Conservation (phyloP, 2,888 invertebrate species). For the Pseudoips prasinana region DNA sequence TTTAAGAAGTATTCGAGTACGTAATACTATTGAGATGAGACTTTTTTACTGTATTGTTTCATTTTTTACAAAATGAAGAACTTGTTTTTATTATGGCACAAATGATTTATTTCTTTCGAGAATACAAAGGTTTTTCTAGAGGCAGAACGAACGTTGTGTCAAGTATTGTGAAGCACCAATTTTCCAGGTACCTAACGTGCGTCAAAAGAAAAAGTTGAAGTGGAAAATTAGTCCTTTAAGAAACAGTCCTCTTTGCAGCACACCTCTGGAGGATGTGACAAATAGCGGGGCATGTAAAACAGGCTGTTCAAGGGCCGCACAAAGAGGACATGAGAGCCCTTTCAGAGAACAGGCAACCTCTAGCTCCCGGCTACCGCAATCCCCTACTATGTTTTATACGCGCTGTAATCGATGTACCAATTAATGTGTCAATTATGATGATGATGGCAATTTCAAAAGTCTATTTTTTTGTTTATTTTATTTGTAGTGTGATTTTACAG, state of each 20-base stretch:
- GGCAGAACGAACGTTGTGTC: background rate
- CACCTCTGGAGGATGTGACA: conserved; percentile 35
- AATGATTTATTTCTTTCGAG: background rate
- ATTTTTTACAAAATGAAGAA: too few relatives aligned
- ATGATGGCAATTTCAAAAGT: conserved; percentile 22
- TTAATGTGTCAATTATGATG: conserved; percentile 14
- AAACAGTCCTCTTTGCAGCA: conserved; percentile 36
- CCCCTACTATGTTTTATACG: conserved; percentile 25
- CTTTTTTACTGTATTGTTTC: too few relatives aligned
- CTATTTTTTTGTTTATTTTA: conserved; percentile 30
- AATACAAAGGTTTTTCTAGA: background rate
- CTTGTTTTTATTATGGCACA: too few relatives aligned
- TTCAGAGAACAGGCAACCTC: too few relatives aligned
- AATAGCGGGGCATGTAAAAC: conserved; percentile 36
- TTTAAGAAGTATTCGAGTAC: conserved; percentile 2
- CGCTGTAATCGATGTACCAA: conserved; percentile 18
- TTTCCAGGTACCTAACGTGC: too few relatives aligned
- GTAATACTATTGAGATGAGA: too few relatives aligned
- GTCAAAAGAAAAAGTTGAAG: conserved; percentile 39
- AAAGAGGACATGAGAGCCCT: conserved; percentile 23
- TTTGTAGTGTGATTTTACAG: conserved; percentile 1
- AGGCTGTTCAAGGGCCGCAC: conserved; percentile 24
- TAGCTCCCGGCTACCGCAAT: background rate
- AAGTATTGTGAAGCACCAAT: background rate
- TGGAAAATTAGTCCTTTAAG: conserved; percentile 54